Evolutionary conservation across 2,113 vertebrate genomes (phyloP).

Genomic region (Ictalurus punctatus): DNA sequence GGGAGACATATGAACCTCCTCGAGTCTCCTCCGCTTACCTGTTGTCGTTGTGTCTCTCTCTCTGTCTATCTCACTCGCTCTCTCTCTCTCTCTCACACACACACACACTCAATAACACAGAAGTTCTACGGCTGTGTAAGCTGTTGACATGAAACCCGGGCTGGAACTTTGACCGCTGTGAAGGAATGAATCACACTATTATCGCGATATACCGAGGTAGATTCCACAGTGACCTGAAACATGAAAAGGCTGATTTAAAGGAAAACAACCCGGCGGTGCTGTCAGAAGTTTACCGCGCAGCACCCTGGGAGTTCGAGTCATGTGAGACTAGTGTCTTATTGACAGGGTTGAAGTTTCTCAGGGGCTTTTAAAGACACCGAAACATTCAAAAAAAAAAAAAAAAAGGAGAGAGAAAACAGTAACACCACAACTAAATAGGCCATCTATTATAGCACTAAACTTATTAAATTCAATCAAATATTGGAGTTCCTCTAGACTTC

Average conservation of each 20-base stretch:
- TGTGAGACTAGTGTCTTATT: neutral
- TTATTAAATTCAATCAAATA: no score
- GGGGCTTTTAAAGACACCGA: neutral
- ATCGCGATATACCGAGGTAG: neutral
- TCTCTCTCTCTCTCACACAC: no score
- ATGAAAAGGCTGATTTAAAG: neutral
- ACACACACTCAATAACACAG: no score
- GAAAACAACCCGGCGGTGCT: neutral
- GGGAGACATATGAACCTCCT: neutral
- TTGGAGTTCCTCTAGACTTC: no score
- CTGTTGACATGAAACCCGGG: neutral
- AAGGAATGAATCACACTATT: neutral
- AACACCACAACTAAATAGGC: neutral
- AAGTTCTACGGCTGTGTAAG: neutral
- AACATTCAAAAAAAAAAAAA: no score
- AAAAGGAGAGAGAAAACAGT: neutral
- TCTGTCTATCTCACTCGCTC: no score
- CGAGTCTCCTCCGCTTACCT: neutral
- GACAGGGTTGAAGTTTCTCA: neutral
- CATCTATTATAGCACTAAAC: no score
- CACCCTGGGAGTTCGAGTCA: constrained; percentile 51
- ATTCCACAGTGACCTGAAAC: neutral
- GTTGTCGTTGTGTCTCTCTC: neutral
- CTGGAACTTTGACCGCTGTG: neutral
- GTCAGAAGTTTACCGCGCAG: constrained; percentile 31